A percentile compares a stretch with the other conserved stretches of the same genome.
phyloP scores from a whole-genome alignment of 2,888 invertebrate genomes.

The Rhingia rostrata region DNA sequence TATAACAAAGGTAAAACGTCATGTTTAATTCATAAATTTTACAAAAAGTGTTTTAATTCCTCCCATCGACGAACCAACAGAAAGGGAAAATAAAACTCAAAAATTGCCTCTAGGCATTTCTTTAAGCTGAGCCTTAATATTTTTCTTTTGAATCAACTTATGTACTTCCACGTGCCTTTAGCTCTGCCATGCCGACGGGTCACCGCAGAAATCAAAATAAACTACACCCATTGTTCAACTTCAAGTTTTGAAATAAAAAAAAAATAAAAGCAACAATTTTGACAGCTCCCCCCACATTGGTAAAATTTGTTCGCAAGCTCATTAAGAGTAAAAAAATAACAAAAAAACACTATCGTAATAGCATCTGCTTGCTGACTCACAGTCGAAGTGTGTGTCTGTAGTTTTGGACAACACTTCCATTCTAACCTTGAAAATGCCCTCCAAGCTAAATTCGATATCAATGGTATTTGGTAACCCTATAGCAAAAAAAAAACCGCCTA shows the following conservation, averaged over 20 bases:
- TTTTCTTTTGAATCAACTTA: background rate
- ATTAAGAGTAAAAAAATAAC: constrained; percentile 6
- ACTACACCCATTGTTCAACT: constrained; percentile 17
- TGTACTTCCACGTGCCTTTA: constrained; percentile 9
- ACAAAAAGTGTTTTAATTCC: too few relatives aligned
- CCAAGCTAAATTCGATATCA: constrained; percentile 6
- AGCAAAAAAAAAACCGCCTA: constrained; percentile 7
- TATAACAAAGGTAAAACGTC: too few relatives aligned
- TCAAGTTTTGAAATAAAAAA: background rate
- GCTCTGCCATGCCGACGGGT: background rate
- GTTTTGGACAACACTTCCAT: constrained; percentile 37
- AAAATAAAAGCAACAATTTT: background rate
- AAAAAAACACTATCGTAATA: background rate
- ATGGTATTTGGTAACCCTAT: constrained; percentile 61
- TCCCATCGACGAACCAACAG: too few relatives aligned
- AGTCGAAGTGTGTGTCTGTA: constrained; percentile 17
- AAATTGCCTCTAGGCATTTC: too few relatives aligned
- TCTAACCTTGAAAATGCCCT: constrained; percentile 63
- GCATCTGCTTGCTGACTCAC: constrained; percentile 40
- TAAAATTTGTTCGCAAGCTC: constrained; percentile 1
- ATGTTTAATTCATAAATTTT: too few relatives aligned
- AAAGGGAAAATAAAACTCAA: too few relatives aligned
- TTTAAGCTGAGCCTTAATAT: too few relatives aligned
- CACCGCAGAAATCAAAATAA: constrained; percentile 22
- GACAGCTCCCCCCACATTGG: background rate